A percentile compares a stretch with the other conserved stretches of the same genome.
Conservation (phyloP, 2,888 invertebrate genomes). For the Lithophane ornitopus region DNA sequence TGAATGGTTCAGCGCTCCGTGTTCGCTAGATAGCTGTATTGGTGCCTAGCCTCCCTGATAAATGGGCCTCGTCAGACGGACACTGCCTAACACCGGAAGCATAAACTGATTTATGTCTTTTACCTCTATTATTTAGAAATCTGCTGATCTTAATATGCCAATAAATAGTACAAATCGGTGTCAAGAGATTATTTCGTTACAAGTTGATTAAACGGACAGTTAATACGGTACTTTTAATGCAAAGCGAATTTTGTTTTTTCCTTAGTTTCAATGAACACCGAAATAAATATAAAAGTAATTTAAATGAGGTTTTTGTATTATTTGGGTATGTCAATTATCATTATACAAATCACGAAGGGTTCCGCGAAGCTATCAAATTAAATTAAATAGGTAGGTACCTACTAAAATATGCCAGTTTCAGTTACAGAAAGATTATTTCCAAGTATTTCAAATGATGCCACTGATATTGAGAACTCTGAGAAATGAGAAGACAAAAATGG, state of each 20-base stretch:
- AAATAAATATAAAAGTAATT: background rate
- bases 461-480: background rate
- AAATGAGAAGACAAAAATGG: background rate
- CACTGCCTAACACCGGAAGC: slow-evolving; percentile 76
- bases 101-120: slow-evolving; percentile 75
- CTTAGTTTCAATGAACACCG: background rate
- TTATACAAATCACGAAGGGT: background rate
- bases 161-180: slow-evolving; percentile 62
- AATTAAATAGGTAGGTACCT: background rate
- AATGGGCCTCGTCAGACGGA: slow-evolving; percentile 66
- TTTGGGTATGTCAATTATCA: background rate
- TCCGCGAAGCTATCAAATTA: background rate
- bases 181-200: slow-evolving; percentile 32
- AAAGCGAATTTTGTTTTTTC: background rate
- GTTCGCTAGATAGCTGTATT: slow-evolving; percentile 61
- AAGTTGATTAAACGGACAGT: slow-evolving; percentile 19
- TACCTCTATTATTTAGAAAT: slow-evolving; percentile 80
- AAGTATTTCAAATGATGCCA: background rate
- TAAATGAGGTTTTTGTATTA: background rate
- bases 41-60: slow-evolving; percentile 66
- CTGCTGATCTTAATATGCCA: slow-evolving; percentile 77
- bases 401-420: background rate
- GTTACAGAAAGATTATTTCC: background rate
- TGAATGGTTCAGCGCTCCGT: slow-evolving; percentile 36
- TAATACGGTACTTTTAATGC: background rate